A percentile compares a stretch with the other conserved stretches of the same genome.
Evolutionary conservation across 1,140 invertebrate species (phyloP).

Genomic region (Pristionchus pacificus): DNA sequence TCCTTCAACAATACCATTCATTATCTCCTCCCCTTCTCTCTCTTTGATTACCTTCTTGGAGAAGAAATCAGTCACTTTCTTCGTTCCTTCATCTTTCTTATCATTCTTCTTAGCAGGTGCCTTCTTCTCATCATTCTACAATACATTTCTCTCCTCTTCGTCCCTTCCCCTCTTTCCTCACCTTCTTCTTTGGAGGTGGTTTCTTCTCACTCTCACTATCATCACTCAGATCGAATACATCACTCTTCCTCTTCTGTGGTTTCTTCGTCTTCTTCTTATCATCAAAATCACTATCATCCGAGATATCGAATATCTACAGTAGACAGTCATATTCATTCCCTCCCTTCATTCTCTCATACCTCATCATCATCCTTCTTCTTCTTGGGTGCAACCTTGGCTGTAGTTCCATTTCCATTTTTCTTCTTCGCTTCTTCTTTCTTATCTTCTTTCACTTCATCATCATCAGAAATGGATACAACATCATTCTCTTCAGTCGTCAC

Average conservation of each 20-base stretch:
- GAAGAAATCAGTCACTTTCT: constrained; percentile 15
- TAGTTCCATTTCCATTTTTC: too few species aligned
- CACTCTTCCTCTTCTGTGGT: not conserved
- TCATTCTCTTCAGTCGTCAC: not conserved
- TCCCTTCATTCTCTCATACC: not conserved
- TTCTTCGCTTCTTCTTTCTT: too few species aligned
- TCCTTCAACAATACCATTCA: not conserved
- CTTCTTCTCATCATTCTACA: not conserved
- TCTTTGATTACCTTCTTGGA: constrained; percentile 3
- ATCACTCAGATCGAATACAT: not conserved
- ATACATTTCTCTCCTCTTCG: not conserved
- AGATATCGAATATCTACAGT: constrained; percentile 7
- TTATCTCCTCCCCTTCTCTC: too few species aligned
- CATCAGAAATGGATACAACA: not conserved
- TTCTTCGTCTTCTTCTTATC: not conserved
- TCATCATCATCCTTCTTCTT: not conserved
- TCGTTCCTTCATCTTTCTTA: constrained; percentile 3
- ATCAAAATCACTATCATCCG: not conserved
- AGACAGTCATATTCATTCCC: not conserved
- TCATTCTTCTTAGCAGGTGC: constrained; percentile 3
- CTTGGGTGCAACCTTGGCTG: not conserved
- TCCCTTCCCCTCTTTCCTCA: not conserved
- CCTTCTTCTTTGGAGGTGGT: not conserved
- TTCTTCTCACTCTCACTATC: not conserved
- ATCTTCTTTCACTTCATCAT: not conserved